These are phyloP conservation scores for Uloborus diversus DNA, from an alignment of 1,140 invertebrate species.

Conservation along the genomic window DNA sequence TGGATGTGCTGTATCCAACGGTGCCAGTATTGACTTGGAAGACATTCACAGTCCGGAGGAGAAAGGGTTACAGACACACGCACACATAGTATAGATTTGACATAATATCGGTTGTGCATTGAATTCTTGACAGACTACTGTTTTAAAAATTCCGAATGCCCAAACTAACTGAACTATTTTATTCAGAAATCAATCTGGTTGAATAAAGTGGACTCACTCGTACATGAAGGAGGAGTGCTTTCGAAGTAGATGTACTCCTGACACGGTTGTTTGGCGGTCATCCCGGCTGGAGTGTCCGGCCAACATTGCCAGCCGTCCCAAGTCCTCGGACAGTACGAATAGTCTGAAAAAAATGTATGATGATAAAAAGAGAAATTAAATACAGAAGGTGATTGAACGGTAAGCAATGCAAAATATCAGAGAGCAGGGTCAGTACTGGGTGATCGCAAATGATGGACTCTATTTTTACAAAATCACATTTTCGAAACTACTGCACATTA, in stretches of 20 bases:
- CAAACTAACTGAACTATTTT: too few relatives aligned
- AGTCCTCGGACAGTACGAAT: constrained; percentile 62
- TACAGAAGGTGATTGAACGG: background rate
- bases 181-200: too few relatives aligned
- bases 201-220: too few relatives aligned
- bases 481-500: background rate
- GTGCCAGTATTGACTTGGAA: too few relatives aligned
- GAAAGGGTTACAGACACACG: too few relatives aligned
- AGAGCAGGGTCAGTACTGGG: background rate
- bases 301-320: constrained; percentile 70
- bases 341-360: background rate
- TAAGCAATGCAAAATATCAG: background rate
- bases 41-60: too few relatives aligned
- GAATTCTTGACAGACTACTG: too few relatives aligned
- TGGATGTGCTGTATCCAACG: too few relatives aligned
- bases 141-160: too few relatives aligned
- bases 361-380: background rate
- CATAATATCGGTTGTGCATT: too few relatives aligned
- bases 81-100: too few relatives aligned
- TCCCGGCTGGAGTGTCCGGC: constrained; percentile 58
- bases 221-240: constrained; percentile 61
- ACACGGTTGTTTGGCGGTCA: constrained; percentile 60
- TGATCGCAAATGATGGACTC: background rate
- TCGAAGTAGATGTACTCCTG: constrained; percentile 65
- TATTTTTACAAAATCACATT: background rate